Conservation (phyloP, 2,113 vertebrate species). For the Gila orcuttii region DNA sequence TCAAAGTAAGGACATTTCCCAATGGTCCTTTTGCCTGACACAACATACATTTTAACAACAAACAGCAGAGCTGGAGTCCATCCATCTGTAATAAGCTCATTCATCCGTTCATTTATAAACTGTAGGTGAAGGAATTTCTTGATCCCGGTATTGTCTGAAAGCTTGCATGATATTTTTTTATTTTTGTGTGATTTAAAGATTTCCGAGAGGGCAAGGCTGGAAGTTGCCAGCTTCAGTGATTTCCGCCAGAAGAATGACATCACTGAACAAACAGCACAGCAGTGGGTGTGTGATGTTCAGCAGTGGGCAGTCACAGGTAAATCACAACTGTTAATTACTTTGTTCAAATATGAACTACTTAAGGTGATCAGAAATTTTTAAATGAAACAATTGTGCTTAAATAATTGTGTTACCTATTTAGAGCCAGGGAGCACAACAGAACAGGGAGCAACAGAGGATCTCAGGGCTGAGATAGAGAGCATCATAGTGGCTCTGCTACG, state of each 20-base stretch:
- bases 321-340: not conserved
- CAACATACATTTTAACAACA: not conserved
- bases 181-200: not conserved
- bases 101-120: not conserved
- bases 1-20: conserved; percentile 1
- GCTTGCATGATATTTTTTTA: not conserved
- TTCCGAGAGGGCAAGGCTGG: not conserved
- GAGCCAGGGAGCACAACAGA: not conserved
- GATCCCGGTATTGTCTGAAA: not conserved
- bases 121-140: not conserved
- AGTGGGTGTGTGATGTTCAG: conserved; percentile 4
- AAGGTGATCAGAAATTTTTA: not conserved
- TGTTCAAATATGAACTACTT: not conserved
- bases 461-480: conserved; percentile 6
- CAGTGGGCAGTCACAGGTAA: not conserved
- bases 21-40: not conserved
- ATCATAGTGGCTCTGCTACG: not conserved
- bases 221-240: not conserved
- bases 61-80: not conserved
- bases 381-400: not conserved
- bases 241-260: not conserved
- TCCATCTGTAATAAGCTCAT: not conserved
- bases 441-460: not conserved
- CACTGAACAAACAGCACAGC: not conserved
- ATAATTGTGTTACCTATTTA: not conserved